Evolutionary conservation across 1,140 invertebrate species (phyloP), one percentile per base, ranked within the genome.

Genomic region (Hypothenemus hampei): DNA sequence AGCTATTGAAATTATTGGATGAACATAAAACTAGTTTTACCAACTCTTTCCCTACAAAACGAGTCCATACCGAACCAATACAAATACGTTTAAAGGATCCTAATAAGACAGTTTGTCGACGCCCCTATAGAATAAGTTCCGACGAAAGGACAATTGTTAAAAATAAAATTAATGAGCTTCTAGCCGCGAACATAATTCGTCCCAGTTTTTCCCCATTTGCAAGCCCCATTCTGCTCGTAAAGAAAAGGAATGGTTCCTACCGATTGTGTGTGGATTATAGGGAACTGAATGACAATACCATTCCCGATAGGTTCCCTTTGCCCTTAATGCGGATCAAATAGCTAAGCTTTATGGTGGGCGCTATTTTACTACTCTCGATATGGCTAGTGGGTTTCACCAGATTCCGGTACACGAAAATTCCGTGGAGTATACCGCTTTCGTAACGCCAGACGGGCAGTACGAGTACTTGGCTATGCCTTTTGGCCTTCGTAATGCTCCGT

Each of bases 401-500:
- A 63, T 66, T 4, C 58, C 54, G 2, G 24, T 73, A 3, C 45
- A 75, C 2, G 65, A 69, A 40, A 55, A 63, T 21, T 58, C 65
- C 1, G 67, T 69, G 53, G 66, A 58, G 20, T 57, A 69, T 44
- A 61, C 57, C 5, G 47, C 60, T 8, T 65, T 62, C 49, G 59
- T 68, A 0, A 69, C 65, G 3, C 61, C 63, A 8, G 62, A 66
- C 29, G 63, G 65, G 2, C 64, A 67, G 20, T 79, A 74, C 55
- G 75, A 77, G 53, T 77, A 68, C 54, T 41, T 63, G 0, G 59
- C 61, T 43, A 58, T 75, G 43, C 74, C 73, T 11, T 77, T 75
- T 61, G 75, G 76, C 6, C 54, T 78, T 2, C 54, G 48, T 7
- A 75, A 72, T 59, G 61, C 70, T 0, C 69, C 75, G 0, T 52